phyloP scores from a whole-genome alignment of 1,140 invertebrate genomes.

The Caenorhabditis remanei region DNA sequence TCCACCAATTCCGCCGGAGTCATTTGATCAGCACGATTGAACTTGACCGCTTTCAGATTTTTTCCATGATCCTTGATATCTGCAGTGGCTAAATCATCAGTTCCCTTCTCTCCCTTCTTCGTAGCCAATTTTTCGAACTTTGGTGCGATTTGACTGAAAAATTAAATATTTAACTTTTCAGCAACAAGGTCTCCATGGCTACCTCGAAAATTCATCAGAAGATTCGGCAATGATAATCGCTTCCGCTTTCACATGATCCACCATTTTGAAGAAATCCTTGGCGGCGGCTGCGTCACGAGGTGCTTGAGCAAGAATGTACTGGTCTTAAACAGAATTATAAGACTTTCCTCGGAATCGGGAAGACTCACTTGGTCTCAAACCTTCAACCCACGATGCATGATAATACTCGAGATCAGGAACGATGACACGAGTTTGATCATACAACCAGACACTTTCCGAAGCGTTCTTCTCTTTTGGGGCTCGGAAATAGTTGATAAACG shows the following conservation, averaged over 20 bases:
- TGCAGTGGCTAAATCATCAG: neutral
- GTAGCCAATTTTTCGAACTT: conserved; percentile 13
- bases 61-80: neutral
- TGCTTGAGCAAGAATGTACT: conserved; percentile 43
- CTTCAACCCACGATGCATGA: conserved; percentile 34
- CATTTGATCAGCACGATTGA: neutral
- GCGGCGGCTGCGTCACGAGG: neutral
- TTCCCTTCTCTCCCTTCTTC: conserved; percentile 7
- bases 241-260: conserved; percentile 33
- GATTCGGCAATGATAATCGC: conserved; percentile 9
- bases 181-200: neutral
- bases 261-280: conserved; percentile 34
- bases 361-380: conserved; percentile 3
- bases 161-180: neutral
- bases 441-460: conserved; percentile 38
- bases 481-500: neutral
- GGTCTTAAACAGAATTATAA: neutral
- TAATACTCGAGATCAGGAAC: conserved; percentile 20
- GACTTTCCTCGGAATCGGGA: neutral
- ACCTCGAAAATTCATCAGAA: neutral
- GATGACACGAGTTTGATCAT: conserved; percentile 24
- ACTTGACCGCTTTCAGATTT: neutral
- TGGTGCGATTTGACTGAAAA: neutral
- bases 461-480: conserved; percentile 20
- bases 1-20: neutral